Conservation (phyloP, 2,113 vertebrate species). For the Indri indri region DNA sequence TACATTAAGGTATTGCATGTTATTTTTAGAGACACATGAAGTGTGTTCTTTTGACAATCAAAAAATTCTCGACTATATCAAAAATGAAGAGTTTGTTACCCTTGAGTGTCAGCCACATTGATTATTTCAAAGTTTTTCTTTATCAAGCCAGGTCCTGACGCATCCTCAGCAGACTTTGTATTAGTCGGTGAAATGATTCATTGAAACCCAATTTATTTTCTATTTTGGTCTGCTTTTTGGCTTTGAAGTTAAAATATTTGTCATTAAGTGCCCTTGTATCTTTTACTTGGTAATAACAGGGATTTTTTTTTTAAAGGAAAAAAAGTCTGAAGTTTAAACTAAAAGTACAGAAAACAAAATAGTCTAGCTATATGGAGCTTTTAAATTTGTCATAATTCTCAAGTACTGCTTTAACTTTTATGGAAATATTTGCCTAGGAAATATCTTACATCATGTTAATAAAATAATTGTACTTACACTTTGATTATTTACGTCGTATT, state of each 20-base stretch:
- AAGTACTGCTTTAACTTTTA: slow-evolving; percentile 16
- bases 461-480: slow-evolving; percentile 8
- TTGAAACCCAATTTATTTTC: slow-evolving; percentile 74
- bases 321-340: background rate
- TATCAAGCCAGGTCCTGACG: slow-evolving; percentile 52
- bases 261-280: slow-evolving; percentile 39
- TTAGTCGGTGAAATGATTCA: slow-evolving; percentile 72
- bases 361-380: background rate
- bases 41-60: slow-evolving; percentile 71
- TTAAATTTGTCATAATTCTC: background rate
- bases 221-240: slow-evolving; percentile 47
- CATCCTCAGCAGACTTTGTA: background rate
- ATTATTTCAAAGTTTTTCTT: slow-evolving; percentile 72
- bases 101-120: slow-evolving; percentile 55
- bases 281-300: slow-evolving; percentile 40
- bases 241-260: slow-evolving; percentile 62
- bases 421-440: background rate
- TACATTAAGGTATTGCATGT: slow-evolving; percentile 29
- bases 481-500: slow-evolving; percentile 29
- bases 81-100: slow-evolving; percentile 63
- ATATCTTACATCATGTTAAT: background rate
- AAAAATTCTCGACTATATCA: slow-evolving; percentile 74
- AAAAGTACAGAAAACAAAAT: slow-evolving; percentile 18
- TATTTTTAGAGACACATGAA: slow-evolving; percentile 74
- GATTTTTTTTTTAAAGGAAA: slow-evolving; percentile 36